phyloP scores from a whole-genome alignment of 1,140 invertebrate genomes.

The Drosophila pallidifrons region DNA sequence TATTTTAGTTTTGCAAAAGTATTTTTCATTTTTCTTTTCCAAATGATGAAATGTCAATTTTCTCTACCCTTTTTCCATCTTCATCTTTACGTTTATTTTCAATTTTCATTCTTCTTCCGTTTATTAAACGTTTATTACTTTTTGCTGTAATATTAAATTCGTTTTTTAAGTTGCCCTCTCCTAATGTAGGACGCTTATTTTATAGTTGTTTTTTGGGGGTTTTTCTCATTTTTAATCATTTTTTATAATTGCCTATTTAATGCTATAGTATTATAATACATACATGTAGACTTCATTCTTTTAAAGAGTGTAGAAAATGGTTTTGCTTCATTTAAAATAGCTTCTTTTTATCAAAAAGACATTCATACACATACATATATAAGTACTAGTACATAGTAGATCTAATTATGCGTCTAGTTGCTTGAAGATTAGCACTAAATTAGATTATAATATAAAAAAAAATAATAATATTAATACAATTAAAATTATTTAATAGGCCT shows the following conservation, averaged over 20 bases:
- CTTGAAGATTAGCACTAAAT: constrained; percentile 72
- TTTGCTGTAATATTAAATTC: constrained; percentile 75
- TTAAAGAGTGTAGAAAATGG: constrained; percentile 84
- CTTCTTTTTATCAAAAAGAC: constrained; percentile 84
- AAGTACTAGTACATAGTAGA: constrained; percentile 60
- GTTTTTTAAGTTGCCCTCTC: constrained; percentile 77
- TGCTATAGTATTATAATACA: constrained; percentile 79
- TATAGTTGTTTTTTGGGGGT: constrained; percentile 54
- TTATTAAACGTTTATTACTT: constrained; percentile 31
- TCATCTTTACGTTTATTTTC: not conserved
- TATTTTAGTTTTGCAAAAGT: constrained; percentile 61
- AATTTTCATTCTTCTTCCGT: constrained; percentile 32
- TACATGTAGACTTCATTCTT: constrained; percentile 82
- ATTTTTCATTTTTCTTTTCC: constrained; percentile 48
- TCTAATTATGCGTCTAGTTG: constrained; percentile 77
- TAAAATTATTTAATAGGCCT: constrained; percentile 17
- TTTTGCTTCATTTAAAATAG: constrained; percentile 78
- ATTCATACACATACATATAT: constrained; percentile 77
- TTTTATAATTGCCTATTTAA: constrained; percentile 80
- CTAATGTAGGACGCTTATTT: constrained; percentile 80
- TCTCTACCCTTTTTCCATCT: constrained; percentile 23
- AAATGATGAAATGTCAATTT: constrained; percentile 55
- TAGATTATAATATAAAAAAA: constrained; percentile 61
- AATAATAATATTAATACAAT: constrained; percentile 32
- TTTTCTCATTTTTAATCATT: constrained; percentile 40